Base-by-base conservation (phyloP, 2,797 vertebrate genomes). In the Phylloscopus collybita region DNA sequence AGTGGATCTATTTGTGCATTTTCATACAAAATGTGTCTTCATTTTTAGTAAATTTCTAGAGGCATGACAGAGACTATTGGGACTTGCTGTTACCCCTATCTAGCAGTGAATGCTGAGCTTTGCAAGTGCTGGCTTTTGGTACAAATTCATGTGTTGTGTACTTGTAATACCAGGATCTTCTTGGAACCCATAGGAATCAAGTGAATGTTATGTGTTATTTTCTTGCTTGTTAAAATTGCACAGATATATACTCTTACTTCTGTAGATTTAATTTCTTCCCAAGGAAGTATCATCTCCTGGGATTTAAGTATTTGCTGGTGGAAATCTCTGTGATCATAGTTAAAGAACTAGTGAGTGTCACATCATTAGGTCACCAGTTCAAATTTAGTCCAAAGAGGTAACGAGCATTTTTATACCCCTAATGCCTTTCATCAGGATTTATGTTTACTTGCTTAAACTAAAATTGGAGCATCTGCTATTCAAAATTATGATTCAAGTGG, bases 251-350 rank as follows among this genome's bases (percentile, higher is more conserved):
- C 8, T 73, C 53, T 62, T 59, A n/a, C 50, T 95, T 80, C 42
- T 86, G 47, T 83, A 72, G 59, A 79, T 65, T 80, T 89, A 4
- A 22, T 87, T 89, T 71, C 36, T 93, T 87, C 70, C 27, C 38
- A 29, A 59, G 66, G 51, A 90, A 86, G 23, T 72, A 45, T 32
- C 1, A 0, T 94, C 79, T 88, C 60, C 27, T 76, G 64, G 71
- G 76, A 80, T 88, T 88, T 78, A 88, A 85, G 34, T 57, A 78
- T 86, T 78, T 91, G 71, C 74, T 87, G 18, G 76, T 95, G 38
- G 26, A 90, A 80, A 76, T 74, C n/a, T 89, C 38, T 80, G 32
- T 66, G 36, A 80, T 90, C 72, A 66, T 11, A 73, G 67, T 22
- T 84, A 40, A 92, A 82, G 72, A 81, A 54, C 65, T 71, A 61